Percentiles rank a stretch among this genome's conserved stretches.
These are phyloP conservation scores for Apostichopus leukothele DNA, from an alignment of 53 echinoderm and acorn worm genomes.

Conservation along the genomic window DNA sequence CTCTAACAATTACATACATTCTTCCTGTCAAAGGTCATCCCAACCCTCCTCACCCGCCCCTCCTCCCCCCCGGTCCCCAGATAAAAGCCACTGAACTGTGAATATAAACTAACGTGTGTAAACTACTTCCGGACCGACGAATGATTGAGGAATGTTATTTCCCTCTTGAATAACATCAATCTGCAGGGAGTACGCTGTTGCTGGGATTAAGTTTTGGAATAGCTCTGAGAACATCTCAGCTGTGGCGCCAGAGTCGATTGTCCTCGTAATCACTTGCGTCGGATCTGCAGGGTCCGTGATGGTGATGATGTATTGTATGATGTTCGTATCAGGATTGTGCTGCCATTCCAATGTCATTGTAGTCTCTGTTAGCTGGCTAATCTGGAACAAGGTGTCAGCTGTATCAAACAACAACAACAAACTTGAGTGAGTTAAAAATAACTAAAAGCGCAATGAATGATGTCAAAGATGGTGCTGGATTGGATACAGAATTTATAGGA, in stretches of 20 bases:
- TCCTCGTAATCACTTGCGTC: neutral
- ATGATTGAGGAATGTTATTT: neutral
- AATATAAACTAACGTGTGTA: constrained; percentile 15
- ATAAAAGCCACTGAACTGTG: neutral
- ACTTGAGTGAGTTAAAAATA: too few relatives aligned
- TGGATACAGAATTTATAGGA: too few relatives aligned
- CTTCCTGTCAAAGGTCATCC: too few relatives aligned
- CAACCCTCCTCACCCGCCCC: too few relatives aligned
- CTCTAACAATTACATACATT: too few relatives aligned
- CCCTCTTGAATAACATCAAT: neutral
- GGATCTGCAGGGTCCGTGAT: neutral
- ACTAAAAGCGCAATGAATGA: too few relatives aligned
- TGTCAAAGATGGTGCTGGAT: too few relatives aligned
- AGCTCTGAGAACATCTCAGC: neutral
- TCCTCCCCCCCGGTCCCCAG: neutral
- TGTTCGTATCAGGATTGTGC: constrained; percentile 37
- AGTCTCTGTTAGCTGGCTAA: constrained; percentile 3
- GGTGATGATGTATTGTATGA: constrained; percentile 42
- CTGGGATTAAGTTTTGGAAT: constrained; percentile 1
- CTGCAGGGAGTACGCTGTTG: constrained; percentile 7
- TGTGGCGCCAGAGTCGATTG: constrained; percentile 1
- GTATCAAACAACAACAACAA: neutral
- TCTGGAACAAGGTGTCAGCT: constrained; percentile 9
- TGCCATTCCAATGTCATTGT: constrained; percentile 45
- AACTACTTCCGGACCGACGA: constrained; percentile 5